Percentiles rank a stretch among this genome's conserved stretches.
Conservation (phyloP, 2,113 vertebrate species). For the Scartelaos histophorus region DNA sequence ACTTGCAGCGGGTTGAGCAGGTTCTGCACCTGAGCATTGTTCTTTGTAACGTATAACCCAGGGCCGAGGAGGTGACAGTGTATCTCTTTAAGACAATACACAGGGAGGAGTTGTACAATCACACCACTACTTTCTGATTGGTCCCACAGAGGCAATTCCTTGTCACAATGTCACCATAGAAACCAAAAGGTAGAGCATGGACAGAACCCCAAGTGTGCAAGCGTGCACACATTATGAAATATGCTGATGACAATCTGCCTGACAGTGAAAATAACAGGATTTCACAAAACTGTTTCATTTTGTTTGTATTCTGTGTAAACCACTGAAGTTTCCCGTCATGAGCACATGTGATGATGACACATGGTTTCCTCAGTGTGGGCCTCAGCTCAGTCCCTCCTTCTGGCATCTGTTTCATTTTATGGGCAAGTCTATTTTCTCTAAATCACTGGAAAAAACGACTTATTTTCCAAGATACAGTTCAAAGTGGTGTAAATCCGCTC, state of each 20-base stretch:
- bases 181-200: slow-evolving; percentile 22
- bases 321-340: background rate
- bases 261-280: background rate
- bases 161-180: slow-evolving; percentile 34
- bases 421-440: background rate
- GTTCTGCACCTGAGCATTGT: slow-evolving; percentile 17
- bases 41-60: slow-evolving; percentile 18
- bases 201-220: slow-evolving; percentile 24
- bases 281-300: too few species aligned
- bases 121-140: slow-evolving; percentile 67
- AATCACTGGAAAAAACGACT: background rate
- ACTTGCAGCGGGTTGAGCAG: background rate
- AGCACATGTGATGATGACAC: slow-evolving; percentile 1
- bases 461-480: background rate
- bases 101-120: slow-evolving; percentile 64
- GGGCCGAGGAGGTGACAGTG: slow-evolving; percentile 30
- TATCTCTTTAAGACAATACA: slow-evolving; percentile 67
- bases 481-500: background rate
- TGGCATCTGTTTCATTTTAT: background rate
- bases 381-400: slow-evolving; percentile 16
- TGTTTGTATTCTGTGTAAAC: background rate
- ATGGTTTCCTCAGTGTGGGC: slow-evolving; percentile 21
- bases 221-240: slow-evolving; percentile 8
- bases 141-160: slow-evolving; percentile 43
- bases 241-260: background rate